phyloP scores from a whole-genome alignment of 2,797 vertebrate species.

The Acipenser ruthenus region DNA sequence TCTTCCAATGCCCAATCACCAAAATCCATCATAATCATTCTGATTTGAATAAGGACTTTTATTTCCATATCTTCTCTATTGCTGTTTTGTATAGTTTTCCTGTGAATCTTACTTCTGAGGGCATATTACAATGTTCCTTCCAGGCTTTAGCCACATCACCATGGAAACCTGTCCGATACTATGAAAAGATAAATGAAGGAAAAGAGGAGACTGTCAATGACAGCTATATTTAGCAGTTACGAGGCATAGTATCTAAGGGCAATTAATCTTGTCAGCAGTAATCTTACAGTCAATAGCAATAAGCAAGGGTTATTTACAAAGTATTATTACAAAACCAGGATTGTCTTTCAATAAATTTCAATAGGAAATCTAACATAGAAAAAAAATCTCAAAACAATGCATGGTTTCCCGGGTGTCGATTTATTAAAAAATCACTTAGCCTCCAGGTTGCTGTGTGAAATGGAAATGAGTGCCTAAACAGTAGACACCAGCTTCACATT shows the following conservation, averaged over 20 bases:
- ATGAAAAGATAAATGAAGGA: conserved; percentile 44
- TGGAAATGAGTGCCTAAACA: too few relatives aligned
- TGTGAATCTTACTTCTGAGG: conserved; percentile 24
- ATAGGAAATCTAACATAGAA: too few relatives aligned
- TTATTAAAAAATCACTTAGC: too few relatives aligned
- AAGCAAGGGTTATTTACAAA: too few relatives aligned
- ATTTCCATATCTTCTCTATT: conserved; percentile 42
- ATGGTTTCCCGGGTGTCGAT: too few relatives aligned
- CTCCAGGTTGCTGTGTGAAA: too few relatives aligned
- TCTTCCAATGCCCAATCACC: too few relatives aligned
- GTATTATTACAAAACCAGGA: too few relatives aligned
- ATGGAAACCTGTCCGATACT: conserved; percentile 59
- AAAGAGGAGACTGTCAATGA: conserved; percentile 35
- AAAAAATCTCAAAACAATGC: too few relatives aligned
- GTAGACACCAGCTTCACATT: too few relatives aligned
- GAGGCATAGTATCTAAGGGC: conserved; percentile 42
- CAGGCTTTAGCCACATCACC: conserved; percentile 53
- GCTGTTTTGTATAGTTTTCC: conserved; percentile 33
- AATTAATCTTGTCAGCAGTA: conserved; percentile 48
- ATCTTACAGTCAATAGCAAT: conserved; percentile 21
- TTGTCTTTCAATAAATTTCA: too few relatives aligned
- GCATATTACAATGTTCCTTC: conserved; percentile 38
- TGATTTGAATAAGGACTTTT: conserved; percentile 36
- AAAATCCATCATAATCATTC: too few relatives aligned
- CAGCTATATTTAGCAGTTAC: conserved; percentile 56